A percentile compares a stretch with the other conserved stretches of the same genome.
Evolutionary conservation across 2,888 invertebrate species (phyloP).

Genomic region (Neuroscelio doddi): DNA sequence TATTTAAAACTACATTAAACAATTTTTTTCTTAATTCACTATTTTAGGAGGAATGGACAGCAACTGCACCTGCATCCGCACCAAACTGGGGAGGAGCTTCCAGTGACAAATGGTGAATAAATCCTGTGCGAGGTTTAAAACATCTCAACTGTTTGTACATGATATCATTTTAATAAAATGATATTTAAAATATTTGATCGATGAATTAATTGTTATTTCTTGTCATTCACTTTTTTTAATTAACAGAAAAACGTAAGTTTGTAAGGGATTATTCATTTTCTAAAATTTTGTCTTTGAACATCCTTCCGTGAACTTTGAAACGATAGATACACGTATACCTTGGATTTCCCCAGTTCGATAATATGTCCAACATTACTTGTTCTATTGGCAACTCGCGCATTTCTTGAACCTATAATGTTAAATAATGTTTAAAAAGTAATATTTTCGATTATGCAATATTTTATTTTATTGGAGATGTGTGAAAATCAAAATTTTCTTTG

Average conservation of each 20-base stretch:
- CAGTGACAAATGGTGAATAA: no score
- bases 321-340: constrained; percentile 62
- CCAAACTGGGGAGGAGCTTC: no score
- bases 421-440: constrained; percentile 5
- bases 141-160: constrained; percentile 10
- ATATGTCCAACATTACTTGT: constrained; percentile 54
- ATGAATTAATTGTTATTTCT: neutral
- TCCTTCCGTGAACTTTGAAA: constrained; percentile 61
- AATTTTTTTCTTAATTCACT: no score
- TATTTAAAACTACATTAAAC: no score
- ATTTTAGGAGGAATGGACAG: no score
- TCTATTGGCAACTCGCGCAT: constrained; percentile 49
- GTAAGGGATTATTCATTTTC: neutral
- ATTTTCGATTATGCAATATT: no score
- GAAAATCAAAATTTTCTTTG: neutral
- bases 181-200: neutral
- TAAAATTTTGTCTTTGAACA: no score
- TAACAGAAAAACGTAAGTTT: neutral
- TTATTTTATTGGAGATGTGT: neutral
- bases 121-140: no score
- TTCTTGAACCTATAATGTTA: constrained; percentile 48
- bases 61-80: no score
- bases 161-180: constrained; percentile 23
- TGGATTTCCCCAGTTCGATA: constrained; percentile 61
- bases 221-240: neutral